Evolutionary conservation across 1,140 invertebrate genomes (phyloP), one percentile per base, ranked within the genome.

Genomic region (Hormaphis cornu): DNA sequence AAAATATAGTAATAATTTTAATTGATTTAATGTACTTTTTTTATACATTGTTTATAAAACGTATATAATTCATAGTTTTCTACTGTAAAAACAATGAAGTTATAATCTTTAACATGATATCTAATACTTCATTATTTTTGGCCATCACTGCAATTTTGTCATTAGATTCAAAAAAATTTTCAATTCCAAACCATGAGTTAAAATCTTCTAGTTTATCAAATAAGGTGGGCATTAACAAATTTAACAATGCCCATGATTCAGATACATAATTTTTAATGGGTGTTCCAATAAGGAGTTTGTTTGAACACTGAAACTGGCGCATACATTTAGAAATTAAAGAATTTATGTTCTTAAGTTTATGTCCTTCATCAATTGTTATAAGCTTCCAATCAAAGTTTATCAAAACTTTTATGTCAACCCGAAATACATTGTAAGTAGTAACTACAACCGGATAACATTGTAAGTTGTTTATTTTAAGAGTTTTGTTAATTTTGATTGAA

Each of bases 151-250:
- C 12, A 20, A 63, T 63, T 30, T 14, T 78, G 88, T 97, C 3
- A 88, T 89, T 76, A 94, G 91, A 4, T 90, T 90, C 0, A 93
- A 96, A 77, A 80, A 97, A 70, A 82, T 92, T 70, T 93, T 63
- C 40, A 16, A 63, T 20, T 18, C 28, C 79, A 77, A 87, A 86
- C 85, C 87, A 85, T 0, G 82, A 79, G 72, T 86, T 81, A 77
- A 89, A 89, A 28, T 83, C 81, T 63, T 81, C 80, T 9, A 87
- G 76, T 73, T 86, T 81, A 75, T 84, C 79, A 78, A 90, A 90
- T 35, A 89, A 82, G 58, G 88, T 83, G 8, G 88, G 87, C 26
- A 89, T 73, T 1, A 90, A 74, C 72, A 89, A 89, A 76, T 89
- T 85, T 10, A 91, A 78, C 5, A 91, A 75, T 0, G 88, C 83